phyloP scores from a whole-genome alignment of 2,113 vertebrate species.

The Gallinago jamesoni region DNA sequence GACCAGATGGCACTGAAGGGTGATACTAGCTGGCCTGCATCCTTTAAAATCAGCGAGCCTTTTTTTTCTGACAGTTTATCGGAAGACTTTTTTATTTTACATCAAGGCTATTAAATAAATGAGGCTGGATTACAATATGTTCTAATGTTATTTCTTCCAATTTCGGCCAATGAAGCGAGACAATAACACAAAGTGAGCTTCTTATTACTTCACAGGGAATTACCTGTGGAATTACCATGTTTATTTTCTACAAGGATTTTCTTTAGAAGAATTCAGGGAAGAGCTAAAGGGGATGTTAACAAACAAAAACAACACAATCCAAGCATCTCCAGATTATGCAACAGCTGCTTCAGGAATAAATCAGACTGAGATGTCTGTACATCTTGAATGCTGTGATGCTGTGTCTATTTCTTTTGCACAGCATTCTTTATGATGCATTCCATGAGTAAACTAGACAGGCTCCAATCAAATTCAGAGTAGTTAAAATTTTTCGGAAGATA shows the following conservation, averaged over 20 bases:
- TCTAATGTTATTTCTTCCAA: not conserved
- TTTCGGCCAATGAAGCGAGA: not conserved
- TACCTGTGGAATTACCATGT: not conserved
- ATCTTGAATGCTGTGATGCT: not conserved
- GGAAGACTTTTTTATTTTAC: not conserved
- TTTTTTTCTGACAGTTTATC: not conserved
- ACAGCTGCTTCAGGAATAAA: not conserved
- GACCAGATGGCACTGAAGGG: not conserved
- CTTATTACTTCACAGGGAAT: not conserved
- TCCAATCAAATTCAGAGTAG: not conserved
- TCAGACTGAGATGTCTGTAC: not conserved
- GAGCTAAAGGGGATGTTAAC: not conserved
- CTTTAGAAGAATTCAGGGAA: not conserved
- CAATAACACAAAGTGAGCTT: not conserved
- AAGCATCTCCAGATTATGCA: not conserved
- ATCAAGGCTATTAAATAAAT: not conserved
- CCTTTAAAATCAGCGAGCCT: not conserved
- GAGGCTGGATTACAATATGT: not conserved
- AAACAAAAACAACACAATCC: not conserved
- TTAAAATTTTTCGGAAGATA: not conserved
- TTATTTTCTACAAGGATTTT: not conserved
- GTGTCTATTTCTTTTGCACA: not conserved
- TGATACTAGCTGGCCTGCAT: fast-evolving
- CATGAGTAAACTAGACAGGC: not conserved
- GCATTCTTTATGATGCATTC: not conserved